Evolutionary conservation across 2,888 invertebrate species (phyloP), one percentile per base, ranked within the genome.

Genomic region (Heliconius cydno): DNA sequence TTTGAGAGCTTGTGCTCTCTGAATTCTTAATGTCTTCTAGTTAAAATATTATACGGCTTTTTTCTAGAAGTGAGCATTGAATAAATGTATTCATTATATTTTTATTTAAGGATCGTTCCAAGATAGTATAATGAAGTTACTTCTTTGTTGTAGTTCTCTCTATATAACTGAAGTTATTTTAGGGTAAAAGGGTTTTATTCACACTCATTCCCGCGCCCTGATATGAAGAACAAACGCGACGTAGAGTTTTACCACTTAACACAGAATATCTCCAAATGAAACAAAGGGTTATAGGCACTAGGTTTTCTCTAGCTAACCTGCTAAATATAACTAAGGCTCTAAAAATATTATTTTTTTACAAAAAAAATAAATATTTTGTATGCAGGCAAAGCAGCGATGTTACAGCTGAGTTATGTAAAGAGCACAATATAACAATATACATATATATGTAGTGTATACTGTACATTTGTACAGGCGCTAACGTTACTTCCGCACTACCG

Each of bases 401-500:
- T 19, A 6, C 19, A 52, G 15, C 52, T 46, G 15, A 5, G 6
- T 1, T 28, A 28, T 28, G 28, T 28, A 72, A 30, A 22, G 34
- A 52, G 30, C n/a, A 13, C 22, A 19, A 57, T 7, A 72, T n/a
- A 72, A 52, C 30, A 72, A 72, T 30, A 34, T 34, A 34, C 34
- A 30, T 60, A 60, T 10, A 7, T 46, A 19, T 1, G 60, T 72
- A 57, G 30, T 57, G 57, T 73, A 34, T 34, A 73, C 34, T 19
- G 22, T 2, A 19, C 52, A 52, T 52, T 52, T 22, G 34, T 57
- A 57, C 34, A 30, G 52, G 72, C 72, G 72, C 57, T n/a, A 65
- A 38, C 75, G 15, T 75, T 22, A 28, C 65, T 75, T 75, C 75
- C 41, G 75, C 75, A 25, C 65, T 19, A 7, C 25, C 46, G 41